Base-by-base conservation (phyloP, 1,140 invertebrate genomes). In the Hylaeus volcanicus region DNA sequence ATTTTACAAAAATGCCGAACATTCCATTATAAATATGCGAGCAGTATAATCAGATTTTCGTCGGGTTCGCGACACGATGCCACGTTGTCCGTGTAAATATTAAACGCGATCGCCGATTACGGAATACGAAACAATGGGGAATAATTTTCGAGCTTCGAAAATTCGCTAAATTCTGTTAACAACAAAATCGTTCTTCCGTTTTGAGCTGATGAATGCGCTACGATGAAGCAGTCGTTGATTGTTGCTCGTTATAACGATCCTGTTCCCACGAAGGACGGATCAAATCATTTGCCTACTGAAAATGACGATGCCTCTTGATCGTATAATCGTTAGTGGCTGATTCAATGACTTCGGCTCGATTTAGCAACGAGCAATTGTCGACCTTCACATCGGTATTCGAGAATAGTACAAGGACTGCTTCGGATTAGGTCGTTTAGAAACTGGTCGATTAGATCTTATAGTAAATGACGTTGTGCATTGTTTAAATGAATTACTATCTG, bases 251-350 rank as follows among this genome's bases (percentile, higher is more conserved):
- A 60, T 39, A 39, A 61, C 51, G 14, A 45, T 12, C 26, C 26
- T 61, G 45, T 5, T n/a, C 1, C 26, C 41, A 4, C 14, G n/a
- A 15, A 11, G 5, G 9, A 45, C 14, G 12, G 41, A 76, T 55
- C 48, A 53, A 45, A 55, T 68, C 51, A 39, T 56, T 66, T 64
- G 12, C 12, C 41, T 15, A 15, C 41, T n/a, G 48, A n/a, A 45
- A 76, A 65, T 48, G 63, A 68, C 41, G 51, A 45, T n/a, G 14
- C 12, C 9, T 76, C 74, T 58, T 37, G 14, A 45, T 48, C 39
- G 41, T 43, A 37, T 56, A 55, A 75, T 75, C 64, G 53, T 68
- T 76, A 76, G 41, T 45, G 41, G 63, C n/a, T 58, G 74, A 55
- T 76, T 58, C 8, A 48, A 76, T 68, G 51, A 58, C 26, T 76